Percentiles rank a stretch among this genome's conserved stretches.
Evolutionary conservation across 2,797 vertebrate genomes (phyloP).

Genomic region (Lacerta viridis): DNA sequence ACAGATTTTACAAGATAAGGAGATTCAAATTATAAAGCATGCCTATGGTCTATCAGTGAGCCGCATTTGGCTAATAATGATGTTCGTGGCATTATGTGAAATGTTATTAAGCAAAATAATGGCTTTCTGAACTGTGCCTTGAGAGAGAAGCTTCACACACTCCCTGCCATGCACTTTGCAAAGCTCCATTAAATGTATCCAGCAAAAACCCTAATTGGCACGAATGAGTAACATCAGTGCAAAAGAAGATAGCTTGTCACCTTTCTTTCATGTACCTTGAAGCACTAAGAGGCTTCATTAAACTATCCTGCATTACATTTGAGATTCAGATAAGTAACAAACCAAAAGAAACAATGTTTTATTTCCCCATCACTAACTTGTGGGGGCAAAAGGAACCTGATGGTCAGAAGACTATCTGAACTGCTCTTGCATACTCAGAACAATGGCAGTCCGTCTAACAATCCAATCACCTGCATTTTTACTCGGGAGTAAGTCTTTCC

Average conservation of each 20-base stretch:
- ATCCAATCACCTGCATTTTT: not conserved
- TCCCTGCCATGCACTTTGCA: constrained; percentile 56
- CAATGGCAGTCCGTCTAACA: not conserved
- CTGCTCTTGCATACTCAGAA: not conserved
- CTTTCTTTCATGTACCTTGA: constrained; percentile 64
- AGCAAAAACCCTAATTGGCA: constrained; percentile 70
- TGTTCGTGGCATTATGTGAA: constrained; percentile 68
- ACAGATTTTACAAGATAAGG: constrained; percentile 63
- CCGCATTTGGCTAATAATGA: constrained; percentile 53
- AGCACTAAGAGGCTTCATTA: constrained; percentile 67
- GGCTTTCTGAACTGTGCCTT: constrained; percentile 66
- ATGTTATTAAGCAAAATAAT: constrained; percentile 73
- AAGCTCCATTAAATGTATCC: constrained; percentile 60
- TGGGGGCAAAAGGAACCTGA: not conserved
- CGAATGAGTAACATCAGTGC: constrained; percentile 56
- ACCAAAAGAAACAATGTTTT: constrained; percentile 28
- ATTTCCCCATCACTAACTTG: not conserved
- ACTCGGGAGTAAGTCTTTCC: not conserved
- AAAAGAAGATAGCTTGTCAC: constrained; percentile 69
- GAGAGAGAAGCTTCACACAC: constrained; percentile 56
- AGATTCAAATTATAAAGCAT: constrained; percentile 58
- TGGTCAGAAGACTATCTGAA: not conserved
- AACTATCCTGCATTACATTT: constrained; percentile 57
- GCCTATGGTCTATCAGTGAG: constrained; percentile 53
- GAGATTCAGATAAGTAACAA: constrained; percentile 59